phyloP scores from a whole-genome alignment of 2,113 vertebrate genomes.

The Haplochromis vanheusdeni region DNA sequence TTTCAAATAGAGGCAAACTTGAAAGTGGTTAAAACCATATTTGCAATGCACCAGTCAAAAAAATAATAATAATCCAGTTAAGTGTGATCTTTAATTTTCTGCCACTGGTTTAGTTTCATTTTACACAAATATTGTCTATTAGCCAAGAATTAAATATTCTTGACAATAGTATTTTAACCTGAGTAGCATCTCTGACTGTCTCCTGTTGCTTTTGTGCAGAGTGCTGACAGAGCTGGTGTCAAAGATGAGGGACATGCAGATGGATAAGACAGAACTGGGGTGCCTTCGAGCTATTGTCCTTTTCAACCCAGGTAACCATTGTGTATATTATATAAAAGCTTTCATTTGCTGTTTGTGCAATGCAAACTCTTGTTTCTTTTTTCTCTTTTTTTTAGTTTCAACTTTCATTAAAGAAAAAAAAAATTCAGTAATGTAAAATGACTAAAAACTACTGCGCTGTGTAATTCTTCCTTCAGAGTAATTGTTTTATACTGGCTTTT shows the following conservation, averaged over 20 bases:
- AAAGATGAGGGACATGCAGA: slow-evolving; percentile 99
- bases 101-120: neutral
- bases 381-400: neutral
- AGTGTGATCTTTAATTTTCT: neutral
- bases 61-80: neutral
- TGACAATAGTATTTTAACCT: neutral
- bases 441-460: neutral
- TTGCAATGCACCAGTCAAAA: neutral
- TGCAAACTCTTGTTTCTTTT: neutral
- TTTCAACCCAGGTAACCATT: slow-evolving; percentile 87
- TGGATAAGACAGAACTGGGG: slow-evolving; percentile 98
- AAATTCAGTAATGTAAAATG: neutral
- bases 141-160: neutral
- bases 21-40: neutral
- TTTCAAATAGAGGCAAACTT: slow-evolving; percentile 26
- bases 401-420: too few relatives aligned
- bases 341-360: neutral
- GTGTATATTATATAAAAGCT: neutral
- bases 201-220: slow-evolving; percentile 58
- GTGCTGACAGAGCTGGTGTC: slow-evolving; percentile 97
- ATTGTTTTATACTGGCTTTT: neutral
- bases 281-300: slow-evolving; percentile 96
- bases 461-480: neutral
- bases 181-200: neutral
- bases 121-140: neutral